Evolutionary conservation across 2,888 invertebrate genomes (phyloP).

Genomic region (Drosophila bunnanda): DNA sequence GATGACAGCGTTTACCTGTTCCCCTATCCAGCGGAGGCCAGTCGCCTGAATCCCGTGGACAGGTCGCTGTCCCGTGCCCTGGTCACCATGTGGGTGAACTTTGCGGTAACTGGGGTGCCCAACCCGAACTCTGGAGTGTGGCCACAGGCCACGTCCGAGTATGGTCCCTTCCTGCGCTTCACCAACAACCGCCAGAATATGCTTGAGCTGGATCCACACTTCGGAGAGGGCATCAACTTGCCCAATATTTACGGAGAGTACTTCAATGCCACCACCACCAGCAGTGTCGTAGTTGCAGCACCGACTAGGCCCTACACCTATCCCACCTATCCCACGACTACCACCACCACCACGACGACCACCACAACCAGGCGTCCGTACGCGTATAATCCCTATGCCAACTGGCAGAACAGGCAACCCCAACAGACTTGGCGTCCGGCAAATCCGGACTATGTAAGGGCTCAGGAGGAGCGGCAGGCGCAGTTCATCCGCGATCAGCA

Average conservation of each 20-base stretch:
- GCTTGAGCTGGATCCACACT: slow-evolving; percentile 81
- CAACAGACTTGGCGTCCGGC: slow-evolving; percentile 16
- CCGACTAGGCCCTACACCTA: background rate
- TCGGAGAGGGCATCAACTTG: slow-evolving; percentile 81
- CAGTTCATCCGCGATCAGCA: slow-evolving; percentile 24
- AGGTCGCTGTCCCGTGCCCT: slow-evolving; percentile 83
- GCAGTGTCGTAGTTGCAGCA: background rate
- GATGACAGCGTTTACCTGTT: slow-evolving; percentile 87
- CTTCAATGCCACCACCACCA: slow-evolving; percentile 36
- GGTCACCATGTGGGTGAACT: slow-evolving; percentile 84
- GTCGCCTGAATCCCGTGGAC: slow-evolving; percentile 82
- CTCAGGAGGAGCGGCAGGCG: slow-evolving; percentile 20
- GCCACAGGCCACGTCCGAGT: slow-evolving; percentile 77
- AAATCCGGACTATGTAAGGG: slow-evolving; percentile 23
- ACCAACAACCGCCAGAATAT: slow-evolving; percentile 61
- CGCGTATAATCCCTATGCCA: slow-evolving; percentile 32
- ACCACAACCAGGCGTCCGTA: slow-evolving; percentile 34
- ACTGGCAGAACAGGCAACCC: slow-evolving; percentile 20
- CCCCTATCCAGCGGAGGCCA: slow-evolving; percentile 83
- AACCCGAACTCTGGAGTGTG: slow-evolving; percentile 67
- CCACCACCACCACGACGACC: slow-evolving; percentile 35
- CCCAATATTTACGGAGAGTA: slow-evolving; percentile 74
- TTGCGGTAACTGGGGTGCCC: slow-evolving; percentile 80
- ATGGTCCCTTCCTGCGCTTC: slow-evolving; percentile 83
- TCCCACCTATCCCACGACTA: background rate